phyloP scores from a whole-genome alignment of 2,113 vertebrate genomes.

The Cairina moschata region DNA sequence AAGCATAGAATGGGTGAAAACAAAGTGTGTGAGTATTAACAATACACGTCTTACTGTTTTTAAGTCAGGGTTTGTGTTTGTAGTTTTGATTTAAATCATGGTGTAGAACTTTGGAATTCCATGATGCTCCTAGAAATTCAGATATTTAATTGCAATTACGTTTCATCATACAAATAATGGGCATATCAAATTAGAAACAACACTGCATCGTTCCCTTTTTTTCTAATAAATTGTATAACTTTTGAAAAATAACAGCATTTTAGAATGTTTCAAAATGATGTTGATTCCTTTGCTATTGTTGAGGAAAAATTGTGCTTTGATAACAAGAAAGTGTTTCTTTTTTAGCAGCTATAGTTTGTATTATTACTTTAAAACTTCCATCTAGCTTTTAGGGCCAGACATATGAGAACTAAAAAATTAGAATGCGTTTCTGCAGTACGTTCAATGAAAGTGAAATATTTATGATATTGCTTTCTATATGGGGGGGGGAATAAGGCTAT shows the following conservation, averaged over 20 bases:
- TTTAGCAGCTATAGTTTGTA: not conserved
- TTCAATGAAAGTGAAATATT: not conserved
- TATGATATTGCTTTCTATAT: not conserved
- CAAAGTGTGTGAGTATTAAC: rapidly evolving
- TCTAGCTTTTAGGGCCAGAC: not conserved
- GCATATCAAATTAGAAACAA: not conserved
- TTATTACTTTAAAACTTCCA: not conserved
- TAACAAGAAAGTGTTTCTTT: not conserved
- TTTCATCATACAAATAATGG: not conserved
- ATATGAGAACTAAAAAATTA: not conserved
- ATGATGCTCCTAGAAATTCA: not conserved
- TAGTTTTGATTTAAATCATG: not conserved
- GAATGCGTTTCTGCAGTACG: not conserved
- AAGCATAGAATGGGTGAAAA: not conserved
- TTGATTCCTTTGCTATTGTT: not conserved
- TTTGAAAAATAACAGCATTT: not conserved
- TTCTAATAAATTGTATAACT: rapidly evolving
- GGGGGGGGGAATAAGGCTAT: not conserved
- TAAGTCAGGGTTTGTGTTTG: not conserved
- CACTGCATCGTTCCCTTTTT: rapidly evolving
- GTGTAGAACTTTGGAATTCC: not conserved
- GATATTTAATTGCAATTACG: not conserved
- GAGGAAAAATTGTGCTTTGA: not conserved
- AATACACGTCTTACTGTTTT: rapidly evolving
- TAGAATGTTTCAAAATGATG: not conserved